These are phyloP conservation scores for Lepidocyrtinus sp. DNA, from an alignment of 2,888 invertebrate species.

Conservation along the genomic window DNA sequence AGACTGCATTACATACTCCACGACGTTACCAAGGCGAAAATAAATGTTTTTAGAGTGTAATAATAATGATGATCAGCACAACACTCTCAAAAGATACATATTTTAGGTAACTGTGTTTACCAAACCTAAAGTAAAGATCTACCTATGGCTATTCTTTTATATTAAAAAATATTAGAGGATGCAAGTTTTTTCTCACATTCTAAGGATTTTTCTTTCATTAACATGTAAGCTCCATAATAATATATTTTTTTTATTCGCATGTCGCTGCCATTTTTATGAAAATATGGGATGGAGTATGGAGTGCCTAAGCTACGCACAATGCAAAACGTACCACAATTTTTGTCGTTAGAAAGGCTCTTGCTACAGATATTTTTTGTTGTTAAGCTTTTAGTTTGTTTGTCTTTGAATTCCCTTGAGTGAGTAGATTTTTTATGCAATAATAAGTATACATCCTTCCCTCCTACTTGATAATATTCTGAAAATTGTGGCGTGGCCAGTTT, in stretches of 20 bases:
- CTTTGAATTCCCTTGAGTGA: slow-evolving; percentile 40
- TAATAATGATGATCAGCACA: neutral
- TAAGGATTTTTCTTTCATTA: slow-evolving; percentile 58
- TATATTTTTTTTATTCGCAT: slow-evolving; percentile 23
- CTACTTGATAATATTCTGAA: neutral
- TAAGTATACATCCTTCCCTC: neutral
- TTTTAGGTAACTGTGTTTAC: neutral
- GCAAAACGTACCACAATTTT: no score
- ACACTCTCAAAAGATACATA: neutral
- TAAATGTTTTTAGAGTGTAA: neutral
- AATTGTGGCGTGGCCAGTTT: slow-evolving; percentile 40
- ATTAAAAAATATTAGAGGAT: neutral
- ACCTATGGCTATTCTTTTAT: neutral
- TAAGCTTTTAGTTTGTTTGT: neutral
- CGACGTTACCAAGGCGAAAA: neutral
- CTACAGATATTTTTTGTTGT: slow-evolving; percentile 16
- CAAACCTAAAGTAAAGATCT: neutral
- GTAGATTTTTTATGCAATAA: slow-evolving; percentile 19
- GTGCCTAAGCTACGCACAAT: no score
- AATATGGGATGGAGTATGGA: neutral
- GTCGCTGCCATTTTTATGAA: slow-evolving; percentile 1
- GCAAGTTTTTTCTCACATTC: slow-evolving; percentile 50
- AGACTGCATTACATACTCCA: neutral
- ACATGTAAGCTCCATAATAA: slow-evolving; percentile 12
- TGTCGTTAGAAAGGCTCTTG: no score